Base-by-base conservation (phyloP, 2,113 vertebrate genomes). In the Pygoscelis adeliae region DNA sequence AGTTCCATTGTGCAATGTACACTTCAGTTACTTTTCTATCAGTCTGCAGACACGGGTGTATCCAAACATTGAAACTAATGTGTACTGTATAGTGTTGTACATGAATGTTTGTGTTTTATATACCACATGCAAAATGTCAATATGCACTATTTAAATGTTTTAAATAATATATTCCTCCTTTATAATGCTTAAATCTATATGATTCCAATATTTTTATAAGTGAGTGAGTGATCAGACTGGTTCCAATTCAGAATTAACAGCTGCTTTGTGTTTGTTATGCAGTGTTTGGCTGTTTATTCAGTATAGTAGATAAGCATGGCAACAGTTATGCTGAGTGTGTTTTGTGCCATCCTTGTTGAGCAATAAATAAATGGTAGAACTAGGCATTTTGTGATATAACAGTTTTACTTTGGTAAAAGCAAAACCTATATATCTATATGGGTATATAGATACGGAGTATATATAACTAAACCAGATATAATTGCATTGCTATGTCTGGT, bases 141-240 rank as follows among this genome's bases (percentile, higher is more conserved):
- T 98, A 98, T 98, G 98, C 98, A 98, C 98, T 98, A 92, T 98
- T 97, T 97, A 98, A 98, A 98, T 98, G 98, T 98, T 98, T 98
- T 98, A 98, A 98, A 98, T 98, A 98, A 98, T 98, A 99, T 99
- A 99, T 99, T 99, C 97, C 97, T 98, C 98, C 98, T 98, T 98
- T 99, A 98, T 98, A 98, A 99, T 98, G 97, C 98, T 98, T 98
- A 98, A 98, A 98, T 98, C 98, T 98, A 98, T 98, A 98, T 98
- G 97, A 98, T 98, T 98, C 98, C 98, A 98, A 96, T 99, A 99
- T 99, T 98, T 99, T 99, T 99, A 98, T 98, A 99, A 98, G 97
- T 98, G 97, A 98, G 97, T 97, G 97, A 97, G 93, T 98, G 96
- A 97, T 97, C 98, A 98, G 97, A 97, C 97, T 97, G 97, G 97